Conservation (phyloP, 1,140 invertebrate genomes). For the Protaetia brevitarsis region DNA sequence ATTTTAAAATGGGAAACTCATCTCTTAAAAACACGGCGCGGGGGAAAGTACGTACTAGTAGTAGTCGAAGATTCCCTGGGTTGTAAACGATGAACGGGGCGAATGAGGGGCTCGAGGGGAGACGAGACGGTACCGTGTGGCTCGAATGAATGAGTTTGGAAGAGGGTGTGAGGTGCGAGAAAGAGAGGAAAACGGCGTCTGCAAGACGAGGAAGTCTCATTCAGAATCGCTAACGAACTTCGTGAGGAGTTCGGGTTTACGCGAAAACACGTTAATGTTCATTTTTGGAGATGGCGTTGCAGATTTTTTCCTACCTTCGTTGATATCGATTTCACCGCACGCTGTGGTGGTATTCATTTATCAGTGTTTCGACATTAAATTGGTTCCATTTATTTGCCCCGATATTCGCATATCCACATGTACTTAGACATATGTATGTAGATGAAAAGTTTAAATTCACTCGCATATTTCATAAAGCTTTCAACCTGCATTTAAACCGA, state of each 20-base stretch:
- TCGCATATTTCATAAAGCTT: background rate
- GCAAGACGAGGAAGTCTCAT: conserved; percentile 10
- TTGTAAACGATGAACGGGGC: conserved; percentile 10
- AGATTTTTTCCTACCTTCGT: background rate
- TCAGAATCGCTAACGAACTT: conserved; percentile 17
- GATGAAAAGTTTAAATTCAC: background rate
- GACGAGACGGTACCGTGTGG: background rate
- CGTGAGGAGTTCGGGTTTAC: background rate
- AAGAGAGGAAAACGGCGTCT: background rate
- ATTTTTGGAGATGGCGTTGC: background rate
- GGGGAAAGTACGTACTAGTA: conserved; percentile 22
- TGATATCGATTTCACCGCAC: background rate
- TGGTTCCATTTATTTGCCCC: background rate
- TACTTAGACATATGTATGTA: background rate
- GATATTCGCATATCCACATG: background rate
- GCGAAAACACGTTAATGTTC: conserved; percentile 9
- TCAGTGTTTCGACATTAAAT: conserved; percentile 6
- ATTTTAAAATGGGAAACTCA: conserved; percentile 43
- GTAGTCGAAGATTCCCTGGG: conserved; percentile 5
- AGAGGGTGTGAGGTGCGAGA: background rate
- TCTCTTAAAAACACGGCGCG: conserved; percentile 37
- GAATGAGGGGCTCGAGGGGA: background rate
- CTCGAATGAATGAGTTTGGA: conserved; percentile 14
- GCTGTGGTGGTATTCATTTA: background rate
- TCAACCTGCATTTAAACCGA: background rate